Base-by-base conservation (phyloP, 2,888 invertebrate species). In the Andrena bicolor region DNA sequence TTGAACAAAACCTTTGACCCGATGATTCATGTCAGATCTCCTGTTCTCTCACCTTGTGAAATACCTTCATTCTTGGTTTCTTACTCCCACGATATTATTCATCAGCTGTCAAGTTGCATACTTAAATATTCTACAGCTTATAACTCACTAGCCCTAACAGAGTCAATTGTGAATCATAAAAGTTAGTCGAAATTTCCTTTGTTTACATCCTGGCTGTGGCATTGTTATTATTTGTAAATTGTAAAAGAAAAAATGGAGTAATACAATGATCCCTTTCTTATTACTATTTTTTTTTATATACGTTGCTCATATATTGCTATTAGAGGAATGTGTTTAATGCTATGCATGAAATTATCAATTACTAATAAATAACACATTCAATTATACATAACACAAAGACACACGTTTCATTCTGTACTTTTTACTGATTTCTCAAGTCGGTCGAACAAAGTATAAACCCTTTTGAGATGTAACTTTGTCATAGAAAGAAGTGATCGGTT, bases 21-120 rank as follows among this genome's bases (percentile, higher is more conserved):
- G 64, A 69, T 74, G 78, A 79, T 76, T 81, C 76, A 83, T 72
- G 58, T 63, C 56, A 26, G 16, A 66, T 6, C 32, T 73, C n/a
- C 28, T 61, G 35, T 70, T 75, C 71, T 48, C 56, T 82, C 53
- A 35, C 65, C 20, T 77, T 82, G 51, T 48, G 32, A 76, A 73
- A 63, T 66, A 51, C 68, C 61, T 70, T 73, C 28, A 49, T 81
- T 64, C 58, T 23, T 73, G 53, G 41, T 41, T 77, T 65, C 26
- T 63, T 63, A 58, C 20, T 49, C 49, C 26, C n/a, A 51, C 20
- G 41, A 48, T 30, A 13, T 74, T 53, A 26, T 56, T 49, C 65
- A 69, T 70, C 20, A 80, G 28, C 26, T 35, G 71, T 41, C 7
- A 8, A 6, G 26, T 51, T 64, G 16, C 13, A n/a, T n/a, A 10